A percentile compares a stretch with the other conserved stretches of the same genome.
Conservation (phyloP, 1,140 invertebrate species). For the Forficula auricularia region DNA sequence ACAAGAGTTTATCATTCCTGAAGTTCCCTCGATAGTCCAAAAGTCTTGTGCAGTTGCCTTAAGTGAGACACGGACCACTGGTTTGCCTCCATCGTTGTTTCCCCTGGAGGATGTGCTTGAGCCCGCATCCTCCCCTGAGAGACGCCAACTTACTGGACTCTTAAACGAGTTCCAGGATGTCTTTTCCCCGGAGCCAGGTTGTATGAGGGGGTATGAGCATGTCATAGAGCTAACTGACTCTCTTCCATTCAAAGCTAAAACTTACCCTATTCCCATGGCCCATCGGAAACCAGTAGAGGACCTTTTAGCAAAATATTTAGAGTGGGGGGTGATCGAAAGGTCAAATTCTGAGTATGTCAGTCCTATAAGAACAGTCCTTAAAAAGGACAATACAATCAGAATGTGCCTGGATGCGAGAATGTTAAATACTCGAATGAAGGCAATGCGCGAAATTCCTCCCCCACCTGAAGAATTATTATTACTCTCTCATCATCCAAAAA, state of each 20-base stretch:
- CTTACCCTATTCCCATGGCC: conserved; percentile 14
- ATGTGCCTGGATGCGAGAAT: conserved; percentile 21
- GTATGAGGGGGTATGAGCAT: conserved; percentile 1
- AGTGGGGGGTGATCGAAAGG: conserved; percentile 14
- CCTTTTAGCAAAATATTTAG: conserved; percentile 14
- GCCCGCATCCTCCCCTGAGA: not conserved
- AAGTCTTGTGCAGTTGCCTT: too few relatives aligned
- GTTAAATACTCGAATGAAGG: conserved; percentile 20
- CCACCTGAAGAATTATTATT: conserved; percentile 13
- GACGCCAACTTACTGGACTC: not conserved
- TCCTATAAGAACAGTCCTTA: conserved; percentile 18
- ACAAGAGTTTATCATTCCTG: not conserved
- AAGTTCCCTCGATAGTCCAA: not conserved
- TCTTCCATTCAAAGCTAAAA: conserved; percentile 5
- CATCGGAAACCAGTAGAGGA: conserved; percentile 9
- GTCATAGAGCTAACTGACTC: not conserved
- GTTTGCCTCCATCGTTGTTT: not conserved
- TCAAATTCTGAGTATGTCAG: conserved; percentile 20
- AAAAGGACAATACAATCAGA: conserved; percentile 17
- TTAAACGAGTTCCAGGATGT: not conserved
- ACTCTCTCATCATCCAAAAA: conserved; percentile 14
- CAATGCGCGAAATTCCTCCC: conserved; percentile 6
- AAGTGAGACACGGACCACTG: too few relatives aligned
- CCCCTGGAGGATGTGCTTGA: not conserved
- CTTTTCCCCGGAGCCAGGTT: not conserved